Base-by-base conservation (phyloP, 23 tunicate species). In the Halocynthia aurantium region DNA sequence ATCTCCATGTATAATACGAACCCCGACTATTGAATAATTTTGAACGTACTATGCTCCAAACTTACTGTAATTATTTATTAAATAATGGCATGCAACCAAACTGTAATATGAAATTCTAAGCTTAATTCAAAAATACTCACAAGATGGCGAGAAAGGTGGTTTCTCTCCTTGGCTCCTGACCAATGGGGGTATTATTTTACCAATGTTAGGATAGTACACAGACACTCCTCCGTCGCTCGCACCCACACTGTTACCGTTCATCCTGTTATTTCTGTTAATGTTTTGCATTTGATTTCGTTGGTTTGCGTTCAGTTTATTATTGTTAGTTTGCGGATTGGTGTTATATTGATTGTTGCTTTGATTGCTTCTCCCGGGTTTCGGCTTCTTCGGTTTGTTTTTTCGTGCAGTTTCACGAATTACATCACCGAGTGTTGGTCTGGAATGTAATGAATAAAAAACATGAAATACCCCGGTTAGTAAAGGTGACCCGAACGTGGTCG, bases 101-200 rank as follows among this genome's bases (percentile, higher is more conserved):
- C 44, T 31, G 44, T 31, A 31, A 31, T 31, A 31, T 31, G 1
- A 31, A 31, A 31, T 31, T 31, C 4, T 31, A 31, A n/a, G n/a
- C n/a, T n/a, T 31, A 31, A 31, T 31, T 1, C 44, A 68, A 18
- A n/a, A 15, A 17, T 21, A 75, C 86, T 82, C 19, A 82, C 86
- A 82, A 52, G 86, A 82, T 15, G 86, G 86, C 0, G 67, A 73
- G 5, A 75, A 77, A 10, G 78, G 86, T 40, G 86, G 80, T 10
- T 77, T 65, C 66, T 82, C 86, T 20, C 81, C 86, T 63, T 74
- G 44, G 22, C 22, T 7, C 31, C 81, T 50, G 62, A 73, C 64
- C 13, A 74, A 58, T 15, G 79, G 80, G 0, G 86, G 86, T 6
- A 67, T 56, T 13, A 82, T 62, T 53, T 74, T 74, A 53, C 78